Evolutionary conservation across 2,797 vertebrate genomes (phyloP).

Genomic region (Morus bassanus): DNA sequence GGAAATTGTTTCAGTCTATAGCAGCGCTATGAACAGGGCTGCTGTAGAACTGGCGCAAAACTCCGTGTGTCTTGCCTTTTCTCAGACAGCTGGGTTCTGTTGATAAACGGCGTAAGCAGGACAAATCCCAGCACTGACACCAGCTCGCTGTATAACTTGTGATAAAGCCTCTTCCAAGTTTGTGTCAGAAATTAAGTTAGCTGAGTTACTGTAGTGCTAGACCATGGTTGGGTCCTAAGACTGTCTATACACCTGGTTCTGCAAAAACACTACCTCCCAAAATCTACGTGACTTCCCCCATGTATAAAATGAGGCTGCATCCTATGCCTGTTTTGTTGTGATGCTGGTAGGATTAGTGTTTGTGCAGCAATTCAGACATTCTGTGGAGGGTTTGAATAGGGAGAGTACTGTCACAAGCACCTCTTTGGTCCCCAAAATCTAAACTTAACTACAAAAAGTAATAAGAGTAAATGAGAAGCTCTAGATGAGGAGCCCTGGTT

Average conservation of each 20-base stretch:
- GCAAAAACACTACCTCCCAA: neutral
- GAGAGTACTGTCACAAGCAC: neutral
- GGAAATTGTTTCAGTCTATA: neutral
- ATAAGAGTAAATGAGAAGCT: neutral
- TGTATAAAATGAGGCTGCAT: neutral
- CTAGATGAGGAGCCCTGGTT: neutral
- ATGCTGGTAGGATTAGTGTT: neutral
- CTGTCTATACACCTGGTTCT: neutral
- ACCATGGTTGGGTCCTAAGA: neutral
- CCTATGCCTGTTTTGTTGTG: neutral
- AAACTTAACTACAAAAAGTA: neutral
- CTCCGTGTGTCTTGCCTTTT: neutral
- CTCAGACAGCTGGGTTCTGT: neutral
- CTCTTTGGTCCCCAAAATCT: neutral
- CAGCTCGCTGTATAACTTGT: neutral
- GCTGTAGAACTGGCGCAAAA: neutral
- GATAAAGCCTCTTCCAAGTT: neutral
- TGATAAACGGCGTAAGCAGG: neutral
- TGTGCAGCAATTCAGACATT: neutral
- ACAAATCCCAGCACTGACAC: neutral
- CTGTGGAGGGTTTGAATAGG: neutral
- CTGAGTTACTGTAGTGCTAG: neutral
- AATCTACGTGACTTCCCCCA: neutral
- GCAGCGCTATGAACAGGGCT: neutral
- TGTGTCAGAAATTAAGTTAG: neutral